phyloP scores from a whole-genome alignment of 2,888 invertebrate species.

The Listrodromus nycthemerus region DNA sequence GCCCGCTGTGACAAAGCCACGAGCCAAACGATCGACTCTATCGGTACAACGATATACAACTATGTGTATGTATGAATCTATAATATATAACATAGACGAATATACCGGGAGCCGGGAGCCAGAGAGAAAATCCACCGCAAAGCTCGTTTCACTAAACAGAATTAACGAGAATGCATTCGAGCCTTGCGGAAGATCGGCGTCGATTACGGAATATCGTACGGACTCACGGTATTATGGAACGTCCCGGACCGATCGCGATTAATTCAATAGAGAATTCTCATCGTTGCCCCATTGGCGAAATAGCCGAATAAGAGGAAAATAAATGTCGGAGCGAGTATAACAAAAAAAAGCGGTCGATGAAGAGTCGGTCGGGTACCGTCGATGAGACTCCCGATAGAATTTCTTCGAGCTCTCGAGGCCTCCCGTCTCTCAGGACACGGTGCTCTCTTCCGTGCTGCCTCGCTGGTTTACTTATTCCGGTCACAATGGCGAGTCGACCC shows the following conservation, averaged over 20 bases:
- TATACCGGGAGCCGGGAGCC: background rate
- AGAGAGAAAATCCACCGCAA: slow-evolving; percentile 18
- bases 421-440: slow-evolving; percentile 24
- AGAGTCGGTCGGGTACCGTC: background rate
- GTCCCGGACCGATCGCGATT: background rate
- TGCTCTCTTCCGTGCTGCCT: slow-evolving; percentile 29
- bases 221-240: background rate
- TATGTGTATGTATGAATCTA: background rate
- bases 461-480: slow-evolving; percentile 76
- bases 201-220: background rate
- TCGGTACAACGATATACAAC: slow-evolving; percentile 18
- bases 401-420: slow-evolving; percentile 32
- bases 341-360: slow-evolving; percentile 15
- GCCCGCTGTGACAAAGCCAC: slow-evolving; percentile 60
- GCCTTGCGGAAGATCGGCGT: background rate
- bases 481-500: slow-evolving; percentile 76
- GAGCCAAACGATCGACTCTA: slow-evolving; percentile 49
- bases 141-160: slow-evolving; percentile 56
- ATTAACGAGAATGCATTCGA: slow-evolving; percentile 40
- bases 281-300: slow-evolving; percentile 12
- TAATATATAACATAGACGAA: slow-evolving; percentile 4
- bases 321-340: slow-evolving; percentile 77
- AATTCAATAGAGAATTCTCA: slow-evolving; percentile 16
- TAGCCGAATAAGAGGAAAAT: background rate
- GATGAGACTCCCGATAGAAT: slow-evolving; percentile 29